Base-by-base conservation (phyloP, 2,888 invertebrate species). In the Ennomos fuscantarius region DNA sequence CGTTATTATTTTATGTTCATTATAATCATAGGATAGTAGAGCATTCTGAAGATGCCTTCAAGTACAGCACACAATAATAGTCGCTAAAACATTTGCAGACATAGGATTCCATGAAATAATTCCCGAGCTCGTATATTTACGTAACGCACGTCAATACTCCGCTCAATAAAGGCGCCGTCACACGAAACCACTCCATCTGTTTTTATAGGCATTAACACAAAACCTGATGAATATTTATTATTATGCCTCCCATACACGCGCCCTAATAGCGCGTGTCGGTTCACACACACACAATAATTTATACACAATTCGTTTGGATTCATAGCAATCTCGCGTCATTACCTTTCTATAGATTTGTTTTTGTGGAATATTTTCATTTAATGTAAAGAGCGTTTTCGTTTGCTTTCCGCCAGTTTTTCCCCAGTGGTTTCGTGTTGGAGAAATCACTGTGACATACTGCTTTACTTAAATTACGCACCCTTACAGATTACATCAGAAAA, bases 161-260 rank as follows among this genome's bases (percentile, higher is more conserved):
- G 42, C 41, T 42, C 32, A 42, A 40, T 55, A 52, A 43, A 52
- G 51, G 43, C 35, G 24, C 45, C 51, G 41, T 42, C 56, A 56
- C 40, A 43, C 51, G 39, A 36, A 57, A 57, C 51, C 57, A 51
- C 63, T 67, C 65, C 69, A 68, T 72, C 76, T 73, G 75, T 76
- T 80, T 79, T 74, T 73, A 74, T 77, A 78, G 78, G 70, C 77
- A 79, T 79, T 78, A 78, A 73, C 72, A 76, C 74, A 76, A 74
- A 74, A 71, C 70, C 68, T 74, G 78, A 84, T 84, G 85, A 84
- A 84, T 82, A 85, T 84, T 82, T 82, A 81, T 81, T 75, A 78
- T 75, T 63, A 73, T 73, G 66, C 64, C 73, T 59, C 65, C 68
- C 62, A 67, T 67, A 65, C 70, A 72, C 65, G 72, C 62, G 72